A percentile compares a stretch with the other conserved stretches of the same genome.
These are phyloP conservation scores for Rhineura floridana DNA, from an alignment of 2,113 vertebrate genomes.

Conservation along the genomic window DNA sequence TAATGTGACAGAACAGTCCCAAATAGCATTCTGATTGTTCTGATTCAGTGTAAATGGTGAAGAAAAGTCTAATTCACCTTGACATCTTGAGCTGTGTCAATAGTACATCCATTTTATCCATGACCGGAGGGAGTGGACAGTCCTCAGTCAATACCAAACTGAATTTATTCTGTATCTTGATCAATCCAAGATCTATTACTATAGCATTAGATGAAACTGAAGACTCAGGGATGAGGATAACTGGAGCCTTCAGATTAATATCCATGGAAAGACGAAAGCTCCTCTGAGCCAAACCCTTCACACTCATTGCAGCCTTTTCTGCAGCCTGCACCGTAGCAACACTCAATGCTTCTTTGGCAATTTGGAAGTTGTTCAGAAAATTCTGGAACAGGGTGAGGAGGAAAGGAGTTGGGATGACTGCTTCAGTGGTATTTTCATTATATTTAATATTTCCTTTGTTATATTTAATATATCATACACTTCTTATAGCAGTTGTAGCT, in stretches of 20 bases:
- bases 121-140: constrained; percentile 80
- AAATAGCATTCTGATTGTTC: not conserved
- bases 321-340: constrained; percentile 85
- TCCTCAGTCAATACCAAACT: constrained; percentile 76
- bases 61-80: constrained; percentile 72
- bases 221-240: constrained; percentile 91
- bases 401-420: not conserved
- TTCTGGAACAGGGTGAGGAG: constrained; percentile 70
- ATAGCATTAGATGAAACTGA: constrained; percentile 84
- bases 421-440: not conserved
- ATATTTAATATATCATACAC: not conserved
- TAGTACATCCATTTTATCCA: constrained; percentile 89
- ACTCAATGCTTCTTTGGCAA: constrained; percentile 81
- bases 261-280: constrained; percentile 89
- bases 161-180: constrained; percentile 89
- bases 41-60: not conserved
- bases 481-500: not conserved
- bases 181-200: constrained; percentile 91
- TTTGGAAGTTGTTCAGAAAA: constrained; percentile 93
- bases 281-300: constrained; percentile 90
- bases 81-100: constrained; percentile 90
- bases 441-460: not conserved
- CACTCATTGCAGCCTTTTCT: constrained; percentile 88
- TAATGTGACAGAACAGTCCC: not conserved
- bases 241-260: constrained; percentile 90